Evolutionary conservation across 1,140 invertebrate genomes (phyloP), one percentile per base, ranked within the genome.

Genomic region (Ganaspis sp.): DNA sequence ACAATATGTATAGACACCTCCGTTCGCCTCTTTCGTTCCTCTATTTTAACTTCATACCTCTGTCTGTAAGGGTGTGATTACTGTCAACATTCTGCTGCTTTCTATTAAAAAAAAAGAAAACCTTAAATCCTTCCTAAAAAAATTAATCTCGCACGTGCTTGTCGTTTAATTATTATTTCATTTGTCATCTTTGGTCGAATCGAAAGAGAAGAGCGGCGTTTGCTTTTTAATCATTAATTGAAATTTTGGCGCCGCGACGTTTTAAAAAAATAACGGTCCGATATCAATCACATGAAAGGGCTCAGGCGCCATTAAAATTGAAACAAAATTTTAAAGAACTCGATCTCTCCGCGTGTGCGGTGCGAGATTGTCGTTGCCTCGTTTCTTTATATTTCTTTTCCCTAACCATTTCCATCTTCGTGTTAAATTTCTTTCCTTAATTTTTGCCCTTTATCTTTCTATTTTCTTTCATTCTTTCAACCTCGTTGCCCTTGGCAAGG

Each of bases 311-410:
- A 73, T 73, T 73, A 78, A 79, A 81, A 70, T n/a, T 4, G n/a
- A 17, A 49, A 49, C 1, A 49, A 49, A 49, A 15, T 1, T 75
- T 76, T 54, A 34, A 76, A 73, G 73, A 79, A 76, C 78, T 79
- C 69, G 72, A 78, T 77, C 75, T 74, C 58, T 29, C 15, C 11
- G 58, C 58, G 54, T 64, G 11, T 45, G 23, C 54, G 77, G 75
- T 77, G 71, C 75, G 26, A 70, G 78, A 83, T 80, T 77, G 81
- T 83, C 75, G 72, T 38, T 76, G 58, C 58, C 58, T 64, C 58
- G 23, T 64, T 64, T 64, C 23, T n/a, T 21, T 29, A 29, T 64
- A 29, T 64, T 64, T 26, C 23, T 70, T 19, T 73, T 77, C 69
- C 42, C 74, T 78, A 73, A 54, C 64, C 54, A 15, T 73, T 29